Conservation (phyloP, 2,113 vertebrate species). For the Lophochroa leadbeateri region DNA sequence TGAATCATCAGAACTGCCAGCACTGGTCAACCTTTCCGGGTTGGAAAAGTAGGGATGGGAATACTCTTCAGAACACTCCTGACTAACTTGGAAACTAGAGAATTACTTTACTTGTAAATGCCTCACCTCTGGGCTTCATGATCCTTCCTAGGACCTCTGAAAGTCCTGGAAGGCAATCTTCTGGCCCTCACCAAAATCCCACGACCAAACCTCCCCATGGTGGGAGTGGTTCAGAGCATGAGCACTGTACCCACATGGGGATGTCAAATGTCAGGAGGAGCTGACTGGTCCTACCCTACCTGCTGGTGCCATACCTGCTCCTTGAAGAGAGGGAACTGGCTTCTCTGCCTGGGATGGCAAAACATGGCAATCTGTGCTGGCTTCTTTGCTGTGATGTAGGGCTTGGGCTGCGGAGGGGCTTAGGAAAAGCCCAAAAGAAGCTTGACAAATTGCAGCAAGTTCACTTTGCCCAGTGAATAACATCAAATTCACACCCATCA, state of each 20-base stretch:
- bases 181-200: neutral
- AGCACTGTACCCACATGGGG: neutral
- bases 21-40: neutral
- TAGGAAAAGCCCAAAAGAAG: neutral
- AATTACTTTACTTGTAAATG: neutral
- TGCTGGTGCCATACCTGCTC: neutral
- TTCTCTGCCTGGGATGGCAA: neutral
- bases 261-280: neutral
- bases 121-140: neutral
- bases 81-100: neutral
- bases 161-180: neutral
- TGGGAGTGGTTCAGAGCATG: neutral
- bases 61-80: neutral
- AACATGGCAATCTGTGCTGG: neutral
- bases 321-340: neutral
- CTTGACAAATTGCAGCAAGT: neutral
- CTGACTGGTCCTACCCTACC: neutral
- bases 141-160: too few relatives aligned
- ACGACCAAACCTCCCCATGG: neutral
- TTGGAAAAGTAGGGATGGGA: neutral
- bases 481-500: neutral
- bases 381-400: neutral
- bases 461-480: neutral
- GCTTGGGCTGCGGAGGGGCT: neutral
- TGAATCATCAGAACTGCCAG: conserved; percentile 7